Evolutionary conservation across 2,888 invertebrate genomes (phyloP).

Genomic region (Parnassius smintheus): DNA sequence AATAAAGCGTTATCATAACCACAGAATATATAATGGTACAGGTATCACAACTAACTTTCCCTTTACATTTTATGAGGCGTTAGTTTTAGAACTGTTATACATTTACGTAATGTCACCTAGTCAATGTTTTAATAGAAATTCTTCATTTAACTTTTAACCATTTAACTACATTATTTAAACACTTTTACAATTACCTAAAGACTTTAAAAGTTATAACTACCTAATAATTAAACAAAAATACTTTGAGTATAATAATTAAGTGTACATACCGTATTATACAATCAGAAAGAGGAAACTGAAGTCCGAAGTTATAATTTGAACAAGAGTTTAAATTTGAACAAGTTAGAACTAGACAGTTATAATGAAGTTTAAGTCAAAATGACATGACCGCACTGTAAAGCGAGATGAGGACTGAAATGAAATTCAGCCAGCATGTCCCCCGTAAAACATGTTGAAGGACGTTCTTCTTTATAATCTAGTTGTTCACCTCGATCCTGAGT

Average conservation of each 20-base stretch:
- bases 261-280: background rate
- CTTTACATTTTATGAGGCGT: background rate
- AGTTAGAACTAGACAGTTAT: too few species aligned
- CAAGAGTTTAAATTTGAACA: too few species aligned
- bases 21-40: background rate
- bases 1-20: constrained; percentile 6
- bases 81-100: constrained; percentile 2
- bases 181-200: too few species aligned
- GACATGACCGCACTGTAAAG: constrained; percentile 45
- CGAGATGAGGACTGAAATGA: constrained; percentile 62
- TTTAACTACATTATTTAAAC: too few species aligned
- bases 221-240: too few species aligned
- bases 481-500: constrained; percentile 61
- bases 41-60: constrained; percentile 16
- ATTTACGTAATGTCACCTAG: background rate
- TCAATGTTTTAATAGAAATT: too few species aligned
- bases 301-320: too few species aligned
- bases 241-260: background rate
- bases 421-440: constrained; percentile 63
- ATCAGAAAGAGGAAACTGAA: too few species aligned
- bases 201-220: too few species aligned
- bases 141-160: too few species aligned
- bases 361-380: constrained; percentile 30
- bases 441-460: constrained; percentile 66
- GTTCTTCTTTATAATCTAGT: constrained; percentile 66